Percentiles rank a stretch among this genome's conserved stretches.
These are phyloP conservation scores for Aleiodes alternator DNA, from an alignment of 2,888 invertebrate species.

Conservation along the genomic window DNA sequence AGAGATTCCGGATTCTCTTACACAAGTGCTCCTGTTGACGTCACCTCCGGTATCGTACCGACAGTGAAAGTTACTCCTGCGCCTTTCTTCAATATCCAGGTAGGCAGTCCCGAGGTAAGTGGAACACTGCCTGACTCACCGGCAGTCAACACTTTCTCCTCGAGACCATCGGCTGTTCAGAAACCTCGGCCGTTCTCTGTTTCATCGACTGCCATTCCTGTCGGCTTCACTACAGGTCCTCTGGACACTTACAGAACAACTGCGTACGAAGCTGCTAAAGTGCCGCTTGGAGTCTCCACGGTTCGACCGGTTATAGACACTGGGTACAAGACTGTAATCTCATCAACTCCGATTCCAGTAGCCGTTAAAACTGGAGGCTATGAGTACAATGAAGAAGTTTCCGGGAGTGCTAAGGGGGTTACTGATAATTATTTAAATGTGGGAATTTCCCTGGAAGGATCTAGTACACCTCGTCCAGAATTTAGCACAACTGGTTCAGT, in stretches of 20 bases:
- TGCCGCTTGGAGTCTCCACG: conserved; percentile 61
- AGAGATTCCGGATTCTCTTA: too few relatives aligned
- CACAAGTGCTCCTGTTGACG: too few relatives aligned
- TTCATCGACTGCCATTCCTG: conserved; percentile 58
- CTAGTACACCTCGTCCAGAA: conserved; percentile 28
- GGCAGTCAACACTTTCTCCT: conserved; percentile 1
- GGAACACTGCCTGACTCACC: conserved; percentile 14
- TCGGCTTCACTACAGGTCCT: conserved; percentile 63
- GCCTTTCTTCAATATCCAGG: conserved; percentile 54
- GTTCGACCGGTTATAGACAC: conserved; percentile 62
- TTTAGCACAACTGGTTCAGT: too few relatives aligned
- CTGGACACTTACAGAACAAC: conserved; percentile 64
- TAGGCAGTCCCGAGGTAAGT: conserved; percentile 47
- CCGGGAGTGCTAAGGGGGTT: conserved; percentile 42
- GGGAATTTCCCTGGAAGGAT: background rate
- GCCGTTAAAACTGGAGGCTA: conserved; percentile 50
- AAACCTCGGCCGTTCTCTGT: conserved; percentile 43
- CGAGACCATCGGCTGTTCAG: conserved; percentile 39
- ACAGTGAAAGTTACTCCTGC: conserved; percentile 54
- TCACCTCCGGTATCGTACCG: conserved; percentile 53
- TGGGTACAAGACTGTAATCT: conserved; percentile 62
- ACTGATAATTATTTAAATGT: conserved; percentile 43
- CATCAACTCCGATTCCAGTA: conserved; percentile 59
- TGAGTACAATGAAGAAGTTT: conserved; percentile 41
- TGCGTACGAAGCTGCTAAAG: conserved; percentile 59